Base-by-base conservation (phyloP, 2,113 vertebrate genomes). In the Ailuropoda melanoleuca region DNA sequence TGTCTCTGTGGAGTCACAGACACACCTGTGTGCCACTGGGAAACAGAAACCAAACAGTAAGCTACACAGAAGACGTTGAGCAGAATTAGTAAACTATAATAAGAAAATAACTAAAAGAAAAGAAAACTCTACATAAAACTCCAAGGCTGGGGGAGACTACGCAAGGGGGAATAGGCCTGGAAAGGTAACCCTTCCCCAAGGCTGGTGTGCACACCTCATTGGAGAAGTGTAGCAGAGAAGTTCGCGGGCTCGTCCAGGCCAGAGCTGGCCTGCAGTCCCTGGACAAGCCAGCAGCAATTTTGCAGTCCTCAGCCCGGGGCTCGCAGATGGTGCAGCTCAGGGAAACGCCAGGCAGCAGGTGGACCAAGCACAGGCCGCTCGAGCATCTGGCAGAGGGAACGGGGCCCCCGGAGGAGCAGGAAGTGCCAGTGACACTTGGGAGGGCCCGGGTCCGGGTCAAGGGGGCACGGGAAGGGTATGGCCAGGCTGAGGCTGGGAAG, bases 361-460 rank as follows among this genome's bases (percentile, higher is more conserved):
- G 1, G 21, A 9, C 9, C 4, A 1, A 19, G 18, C 21, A 50
- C 6, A 48, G 39, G 50, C 37, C 17, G 2, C 0, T 3, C 1
- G 8, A 80, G 13, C 0, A 8, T 90, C 68, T n/a, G 1, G 3
- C 43, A 26, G 58, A 72, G 34, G 8, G 6, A n/a, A 53, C 8
- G 21, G 8, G n/a, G 46, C 12, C 4, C 26, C 15, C 9, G 10
- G 37, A 37, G 15, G 23, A 18, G 48, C 68, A 66, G 23, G n/a
- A 62, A 55, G 58, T 43, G 24, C 72, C 43, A 4, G 43, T 29
- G 31, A 14, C 31, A 15, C 46, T 43, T 26, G 11, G 0, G 13
- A 43, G 23, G 7, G 13, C 50, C 29, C 12, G 23, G 19, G n/a
- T 70, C 26, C 17, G 9, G 46, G 21, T 56, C 4, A 21, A 66